These are phyloP conservation scores for Poeciliopsis prolifica DNA, from an alignment of 2,113 vertebrate genomes.

Conservation along the genomic window DNA sequence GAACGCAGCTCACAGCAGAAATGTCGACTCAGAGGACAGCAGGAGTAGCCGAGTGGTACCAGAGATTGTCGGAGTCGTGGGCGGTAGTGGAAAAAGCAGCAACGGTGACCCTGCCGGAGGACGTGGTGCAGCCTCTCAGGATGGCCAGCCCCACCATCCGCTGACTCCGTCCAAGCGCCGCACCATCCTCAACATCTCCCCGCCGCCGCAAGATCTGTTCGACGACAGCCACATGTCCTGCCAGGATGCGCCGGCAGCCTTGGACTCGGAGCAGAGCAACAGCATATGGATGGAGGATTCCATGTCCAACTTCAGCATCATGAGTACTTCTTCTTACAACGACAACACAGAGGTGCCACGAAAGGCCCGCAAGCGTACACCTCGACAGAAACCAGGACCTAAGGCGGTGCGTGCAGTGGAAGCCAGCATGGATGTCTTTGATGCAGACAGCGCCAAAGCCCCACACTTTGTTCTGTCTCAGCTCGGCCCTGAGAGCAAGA, in stretches of 20 bases:
- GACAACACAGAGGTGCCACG: slow-evolving; percentile 99
- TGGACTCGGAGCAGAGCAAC: slow-evolving; percentile 96
- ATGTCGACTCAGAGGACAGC: slow-evolving; percentile 86
- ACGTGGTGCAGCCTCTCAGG: slow-evolving; percentile 80
- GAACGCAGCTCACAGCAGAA: slow-evolving; percentile 86
- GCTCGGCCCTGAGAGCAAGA: slow-evolving; percentile 93
- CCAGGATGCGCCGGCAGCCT: slow-evolving; percentile 88
- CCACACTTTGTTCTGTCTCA: slow-evolving; percentile 99
- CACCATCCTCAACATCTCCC: slow-evolving; percentile 96
- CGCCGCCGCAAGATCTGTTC: slow-evolving; percentile 96
- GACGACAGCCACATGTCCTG: slow-evolving; percentile 98
- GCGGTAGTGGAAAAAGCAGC: slow-evolving; percentile 51
- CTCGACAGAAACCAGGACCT: slow-evolving; percentile 95
- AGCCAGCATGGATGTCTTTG: slow-evolving; percentile 97
- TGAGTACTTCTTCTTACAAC: slow-evolving; percentile 95
- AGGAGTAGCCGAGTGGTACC: slow-evolving; percentile 81
- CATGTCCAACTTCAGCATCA: slow-evolving; percentile 96
- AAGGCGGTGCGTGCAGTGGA: slow-evolving; percentile 85
- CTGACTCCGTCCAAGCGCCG: slow-evolving; percentile 91
- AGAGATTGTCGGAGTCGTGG: slow-evolving; percentile 61
- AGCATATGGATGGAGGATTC: slow-evolving; percentile 99
- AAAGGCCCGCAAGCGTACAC: slow-evolving; percentile 97
- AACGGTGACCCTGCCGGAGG: slow-evolving; percentile 58
- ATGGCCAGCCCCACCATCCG: slow-evolving; percentile 85
- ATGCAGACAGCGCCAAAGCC: slow-evolving; percentile 99